A percentile compares a stretch with the other conserved stretches of the same genome.
phyloP scores from a whole-genome alignment of 2,888 invertebrate genomes.

The Schrankia costaestrigalis region DNA sequence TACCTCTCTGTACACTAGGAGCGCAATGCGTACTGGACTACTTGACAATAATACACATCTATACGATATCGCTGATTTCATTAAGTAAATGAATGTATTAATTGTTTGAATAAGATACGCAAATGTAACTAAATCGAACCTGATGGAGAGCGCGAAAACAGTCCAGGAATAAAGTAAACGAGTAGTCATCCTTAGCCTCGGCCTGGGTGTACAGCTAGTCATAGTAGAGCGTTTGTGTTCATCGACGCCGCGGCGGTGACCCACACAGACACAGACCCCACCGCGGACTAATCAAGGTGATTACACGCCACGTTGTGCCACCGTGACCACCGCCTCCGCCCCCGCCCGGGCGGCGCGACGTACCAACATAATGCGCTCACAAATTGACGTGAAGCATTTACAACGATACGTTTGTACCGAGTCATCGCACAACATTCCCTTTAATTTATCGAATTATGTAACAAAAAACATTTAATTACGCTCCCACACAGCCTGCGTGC shows the following conservation, averaged over 20 bases:
- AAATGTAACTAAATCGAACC: too few species aligned
- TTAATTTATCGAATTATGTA: constrained; percentile 45
- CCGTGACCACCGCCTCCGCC: too few species aligned
- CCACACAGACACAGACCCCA: constrained; percentile 36
- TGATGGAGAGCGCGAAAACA: too few species aligned
- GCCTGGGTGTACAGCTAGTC: constrained; percentile 11
- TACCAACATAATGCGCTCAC: constrained; percentile 27
- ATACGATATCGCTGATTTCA: too few species aligned
- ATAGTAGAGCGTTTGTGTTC: constrained; percentile 23
- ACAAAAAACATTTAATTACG: constrained; percentile 47
- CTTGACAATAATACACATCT: too few species aligned
- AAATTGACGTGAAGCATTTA: constrained; percentile 42
- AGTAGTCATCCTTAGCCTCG: too few species aligned
- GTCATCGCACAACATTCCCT: constrained; percentile 40
- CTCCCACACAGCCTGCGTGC: too few species aligned
- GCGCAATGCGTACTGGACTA: too few species aligned
- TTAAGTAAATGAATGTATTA: too few species aligned
- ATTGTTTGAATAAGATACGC: too few species aligned
- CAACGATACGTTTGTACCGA: constrained; percentile 31
- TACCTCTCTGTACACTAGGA: constrained; percentile 5
- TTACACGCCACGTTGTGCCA: constrained; percentile 29
- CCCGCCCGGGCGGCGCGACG: constrained; percentile 12
- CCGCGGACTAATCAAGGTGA: constrained; percentile 46
- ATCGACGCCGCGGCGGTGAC: constrained; percentile 1
- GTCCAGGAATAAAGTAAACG: too few species aligned